Evolutionary conservation across 2,888 invertebrate genomes (phyloP).

Genomic region (Lasioglossum malachurum): DNA sequence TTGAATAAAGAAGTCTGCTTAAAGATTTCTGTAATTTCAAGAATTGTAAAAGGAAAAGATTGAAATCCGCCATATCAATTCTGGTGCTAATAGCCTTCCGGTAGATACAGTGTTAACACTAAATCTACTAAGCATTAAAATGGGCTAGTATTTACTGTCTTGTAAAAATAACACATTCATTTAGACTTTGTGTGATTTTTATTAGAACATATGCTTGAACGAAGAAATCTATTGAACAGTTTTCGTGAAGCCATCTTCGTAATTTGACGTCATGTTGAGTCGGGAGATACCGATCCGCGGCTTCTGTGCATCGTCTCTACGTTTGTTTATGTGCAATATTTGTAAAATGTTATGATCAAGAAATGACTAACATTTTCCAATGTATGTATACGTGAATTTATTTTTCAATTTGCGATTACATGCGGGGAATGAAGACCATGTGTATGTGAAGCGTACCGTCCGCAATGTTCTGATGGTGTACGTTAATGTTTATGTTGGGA

Average conservation of each 20-base stretch:
- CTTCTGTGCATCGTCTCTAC: too few relatives aligned
- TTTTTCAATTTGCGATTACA: not conserved
- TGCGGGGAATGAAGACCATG: not conserved
- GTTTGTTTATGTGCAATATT: not conserved
- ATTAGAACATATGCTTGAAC: not conserved
- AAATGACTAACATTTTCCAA: not conserved
- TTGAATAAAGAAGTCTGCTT: too few relatives aligned
- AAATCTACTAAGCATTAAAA: not conserved
- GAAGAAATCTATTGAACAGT: not conserved
- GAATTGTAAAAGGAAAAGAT: too few relatives aligned
- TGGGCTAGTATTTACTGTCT: too few relatives aligned
- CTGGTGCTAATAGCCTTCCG: not conserved
- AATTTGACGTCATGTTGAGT: not conserved
- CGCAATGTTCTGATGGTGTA: not conserved
- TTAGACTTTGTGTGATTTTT: not conserved
- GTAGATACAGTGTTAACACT: not conserved
- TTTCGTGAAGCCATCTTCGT: not conserved
- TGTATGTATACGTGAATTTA: not conserved
- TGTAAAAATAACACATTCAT: too few relatives aligned
- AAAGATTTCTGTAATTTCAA: too few relatives aligned
- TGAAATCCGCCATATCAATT: too few relatives aligned
- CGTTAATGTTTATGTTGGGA: too few relatives aligned
- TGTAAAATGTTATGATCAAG: not conserved
- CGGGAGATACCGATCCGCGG: too few relatives aligned
- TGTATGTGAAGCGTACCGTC: not conserved